A percentile compares a stretch with the other conserved stretches of the same genome.
Conservation (phyloP, 2,113 vertebrate genomes). For the Toxotes jaculatrix region DNA sequence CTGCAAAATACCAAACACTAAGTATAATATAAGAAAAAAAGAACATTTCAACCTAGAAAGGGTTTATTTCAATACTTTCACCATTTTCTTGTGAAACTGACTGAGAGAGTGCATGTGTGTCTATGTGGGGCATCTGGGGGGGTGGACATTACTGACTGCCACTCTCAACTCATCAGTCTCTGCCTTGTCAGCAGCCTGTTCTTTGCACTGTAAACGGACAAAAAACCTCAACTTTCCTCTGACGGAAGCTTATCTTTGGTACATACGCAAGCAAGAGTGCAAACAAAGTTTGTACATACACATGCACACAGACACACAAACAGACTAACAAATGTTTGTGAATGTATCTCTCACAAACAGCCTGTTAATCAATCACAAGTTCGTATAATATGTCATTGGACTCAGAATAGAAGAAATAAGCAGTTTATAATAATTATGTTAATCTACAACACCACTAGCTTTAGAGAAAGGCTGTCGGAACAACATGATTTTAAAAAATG, state of each 20-base stretch:
- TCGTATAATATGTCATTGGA: background rate
- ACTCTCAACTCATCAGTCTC: slow-evolving; percentile 29
- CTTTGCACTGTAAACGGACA: slow-evolving; percentile 73
- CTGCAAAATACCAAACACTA: too few relatives aligned
- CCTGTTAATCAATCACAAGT: background rate
- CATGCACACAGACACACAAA: slow-evolving; percentile 16
- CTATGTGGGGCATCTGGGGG: background rate
- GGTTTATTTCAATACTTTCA: background rate
- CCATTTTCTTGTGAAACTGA: background rate
- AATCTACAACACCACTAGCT: background rate
- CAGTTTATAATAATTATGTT: background rate
- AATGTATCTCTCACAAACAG: background rate
- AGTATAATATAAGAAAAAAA: background rate
- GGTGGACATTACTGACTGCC: slow-evolving; percentile 4
- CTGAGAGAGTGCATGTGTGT: background rate
- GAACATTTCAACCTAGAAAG: slow-evolving; percentile 12
- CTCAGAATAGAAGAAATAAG: background rate
- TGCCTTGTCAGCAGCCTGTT: slow-evolving; percentile 73
- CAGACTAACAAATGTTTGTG: background rate
- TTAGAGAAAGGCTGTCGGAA: background rate
- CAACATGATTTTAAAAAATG: background rate
- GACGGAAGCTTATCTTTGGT: slow-evolving; percentile 72
- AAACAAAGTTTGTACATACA: slow-evolving; percentile 53
- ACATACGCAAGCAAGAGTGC: slow-evolving; percentile 49
- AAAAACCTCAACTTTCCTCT: slow-evolving; percentile 78